phyloP scores from a whole-genome alignment of 2,113 vertebrate genomes.

The Elephantulus edwardii region DNA sequence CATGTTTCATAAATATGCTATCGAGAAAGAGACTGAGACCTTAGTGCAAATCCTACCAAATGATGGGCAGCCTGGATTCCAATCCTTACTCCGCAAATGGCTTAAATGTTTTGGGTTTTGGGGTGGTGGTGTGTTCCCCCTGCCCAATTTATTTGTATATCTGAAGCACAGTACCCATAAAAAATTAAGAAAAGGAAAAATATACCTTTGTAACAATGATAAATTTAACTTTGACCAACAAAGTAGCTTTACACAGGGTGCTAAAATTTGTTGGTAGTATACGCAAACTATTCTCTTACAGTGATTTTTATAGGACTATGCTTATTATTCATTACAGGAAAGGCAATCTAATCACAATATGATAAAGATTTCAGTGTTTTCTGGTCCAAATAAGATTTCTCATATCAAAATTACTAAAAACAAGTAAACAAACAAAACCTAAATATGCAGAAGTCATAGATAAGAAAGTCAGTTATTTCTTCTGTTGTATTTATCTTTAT shows the following conservation, averaged over 20 bases:
- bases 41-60: background rate
- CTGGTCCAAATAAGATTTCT: background rate
- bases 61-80: background rate
- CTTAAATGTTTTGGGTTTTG: background rate
- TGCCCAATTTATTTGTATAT: background rate
- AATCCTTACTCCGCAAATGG: background rate
- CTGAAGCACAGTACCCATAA: background rate
- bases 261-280: background rate
- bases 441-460: constrained; percentile 8
- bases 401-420: background rate
- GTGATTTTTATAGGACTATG: background rate
- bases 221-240: background rate
- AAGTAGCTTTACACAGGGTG: background rate
- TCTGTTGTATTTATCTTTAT: background rate
- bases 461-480: constrained; percentile 15
- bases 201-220: background rate
- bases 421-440: background rate
- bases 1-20: background rate
- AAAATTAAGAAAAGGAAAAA: background rate
- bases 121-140: background rate
- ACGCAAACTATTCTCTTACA: background rate
- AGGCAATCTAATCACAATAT: background rate
- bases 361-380: background rate
- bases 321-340: background rate
- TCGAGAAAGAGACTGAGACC: background rate